Evolutionary conservation across 2,888 invertebrate genomes (phyloP).

Genomic region (Lissonota sp.): DNA sequence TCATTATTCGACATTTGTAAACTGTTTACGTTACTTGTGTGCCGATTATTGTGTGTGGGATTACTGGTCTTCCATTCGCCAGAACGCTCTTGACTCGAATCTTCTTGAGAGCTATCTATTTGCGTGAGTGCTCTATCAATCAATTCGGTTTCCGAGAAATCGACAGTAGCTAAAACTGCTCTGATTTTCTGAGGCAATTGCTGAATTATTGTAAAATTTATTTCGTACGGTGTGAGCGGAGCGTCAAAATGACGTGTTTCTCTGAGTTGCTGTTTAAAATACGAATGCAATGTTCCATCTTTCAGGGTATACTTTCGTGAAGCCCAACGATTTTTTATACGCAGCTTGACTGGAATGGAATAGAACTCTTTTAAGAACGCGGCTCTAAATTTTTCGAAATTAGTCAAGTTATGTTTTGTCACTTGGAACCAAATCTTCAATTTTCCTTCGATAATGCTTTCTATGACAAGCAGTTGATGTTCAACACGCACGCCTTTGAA

Average conservation of each 20-base stretch:
- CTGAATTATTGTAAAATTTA: conserved; percentile 3
- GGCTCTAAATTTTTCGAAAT: conserved; percentile 28
- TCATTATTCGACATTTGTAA: not conserved
- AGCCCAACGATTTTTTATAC: conserved; percentile 38
- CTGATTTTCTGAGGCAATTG: not conserved
- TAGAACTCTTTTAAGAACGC: conserved; percentile 50
- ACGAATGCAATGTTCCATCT: conserved; percentile 46
- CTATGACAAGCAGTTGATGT: too few species aligned
- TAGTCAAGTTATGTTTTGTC: conserved; percentile 12
- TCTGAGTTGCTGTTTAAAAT: conserved; percentile 21
- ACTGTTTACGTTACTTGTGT: not conserved
- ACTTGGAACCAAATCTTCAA: conserved; percentile 39
- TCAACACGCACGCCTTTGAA: too few species aligned
- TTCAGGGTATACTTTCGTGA: conserved; percentile 26
- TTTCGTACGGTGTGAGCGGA: not conserved
- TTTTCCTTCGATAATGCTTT: too few species aligned
- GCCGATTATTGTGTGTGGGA: not conserved
- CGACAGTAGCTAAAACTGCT: not conserved
- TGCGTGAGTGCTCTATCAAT: not conserved
- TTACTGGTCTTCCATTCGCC: not conserved
- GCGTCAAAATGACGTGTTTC: conserved; percentile 10
- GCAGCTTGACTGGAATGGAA: conserved; percentile 47
- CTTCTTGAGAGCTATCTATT: not conserved
- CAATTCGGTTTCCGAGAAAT: not conserved
- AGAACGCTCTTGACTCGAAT: not conserved